Percentiles rank a stretch among this genome's conserved stretches.
Conservation (phyloP, 2,797 vertebrate genomes). For the Cuniculus paca region DNA sequence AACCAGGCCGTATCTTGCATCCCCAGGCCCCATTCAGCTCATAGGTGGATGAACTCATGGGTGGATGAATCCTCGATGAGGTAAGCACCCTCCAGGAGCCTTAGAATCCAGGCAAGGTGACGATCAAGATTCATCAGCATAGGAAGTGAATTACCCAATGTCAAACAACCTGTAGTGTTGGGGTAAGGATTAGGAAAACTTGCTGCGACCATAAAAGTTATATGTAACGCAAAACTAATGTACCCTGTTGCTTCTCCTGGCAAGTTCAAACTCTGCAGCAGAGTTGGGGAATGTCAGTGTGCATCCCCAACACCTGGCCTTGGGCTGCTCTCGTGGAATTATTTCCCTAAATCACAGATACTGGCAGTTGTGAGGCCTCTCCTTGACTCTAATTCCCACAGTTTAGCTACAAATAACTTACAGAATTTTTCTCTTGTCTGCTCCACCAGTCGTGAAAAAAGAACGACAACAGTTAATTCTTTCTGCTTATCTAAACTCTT, state of each 20-base stretch:
- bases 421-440: neutral
- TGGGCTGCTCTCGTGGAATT: accelerated
- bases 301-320: accelerated
- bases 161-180: accelerated
- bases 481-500: neutral
- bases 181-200: neutral
- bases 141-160: neutral
- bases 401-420: accelerated
- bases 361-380: accelerated
- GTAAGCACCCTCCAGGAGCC: too few relatives aligned
- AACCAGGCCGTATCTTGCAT: neutral
- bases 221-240: neutral
- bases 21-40: neutral
- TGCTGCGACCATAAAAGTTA: accelerated
- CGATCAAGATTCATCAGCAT: too few relatives aligned
- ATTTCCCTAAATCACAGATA: neutral
- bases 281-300: accelerated
- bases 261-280: accelerated
- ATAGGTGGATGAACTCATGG: neutral
- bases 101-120: neutral
- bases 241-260: accelerated
- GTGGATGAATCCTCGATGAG: neutral
- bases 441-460: neutral
- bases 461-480: neutral
- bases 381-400: accelerated